Evolutionary conservation across 2,113 vertebrate genomes (phyloP), one percentile per base, ranked within the genome.

Genomic region (Centropristis striata): DNA sequence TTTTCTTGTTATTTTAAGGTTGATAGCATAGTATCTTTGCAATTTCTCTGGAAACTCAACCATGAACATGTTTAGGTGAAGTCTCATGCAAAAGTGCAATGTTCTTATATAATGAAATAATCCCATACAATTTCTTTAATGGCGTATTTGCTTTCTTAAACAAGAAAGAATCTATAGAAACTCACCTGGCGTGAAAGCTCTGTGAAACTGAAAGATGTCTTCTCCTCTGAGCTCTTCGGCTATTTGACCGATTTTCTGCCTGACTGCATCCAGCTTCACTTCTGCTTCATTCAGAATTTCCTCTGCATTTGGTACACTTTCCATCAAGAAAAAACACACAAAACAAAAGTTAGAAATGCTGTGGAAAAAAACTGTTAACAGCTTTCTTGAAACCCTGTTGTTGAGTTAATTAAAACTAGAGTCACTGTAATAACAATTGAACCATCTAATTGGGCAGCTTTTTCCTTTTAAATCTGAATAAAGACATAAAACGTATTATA

Each of bases 161-260:
- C 12, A 14, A 54, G 16, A 68, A 49, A 27, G 39, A 23, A 12
- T 46, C 18, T 15, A 14, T 14, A 1, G 59, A 16, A 63, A 76
- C 93, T 92, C 81, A 98, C 98, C 98, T 89, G 96, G 93, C 39
- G 98, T 97, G 83, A 98, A 95, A 41, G 98, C 98, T 92, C 96
- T 95, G 81, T 99, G 98, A 80, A 97, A 99, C 63, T 99, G 98
- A 88, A 97, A 92, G 89, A 98, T 92, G 78, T 99, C 98, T 77
- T 99, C 98, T 88, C 97, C 97, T 80, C 94, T 91, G 23, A 99
- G 93, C 80, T 99, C 98, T 46, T 97, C 96, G 0, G 98, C 97
- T 69, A 98, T 95, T 68, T 96, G 96, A 32, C 96, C 92, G 51
- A 99, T 98, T 88, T 97, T 99, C 86, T 95, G 95, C 75, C 97